phyloP scores from a whole-genome alignment of 2,113 vertebrate species.

The Nipponia nippon region DNA sequence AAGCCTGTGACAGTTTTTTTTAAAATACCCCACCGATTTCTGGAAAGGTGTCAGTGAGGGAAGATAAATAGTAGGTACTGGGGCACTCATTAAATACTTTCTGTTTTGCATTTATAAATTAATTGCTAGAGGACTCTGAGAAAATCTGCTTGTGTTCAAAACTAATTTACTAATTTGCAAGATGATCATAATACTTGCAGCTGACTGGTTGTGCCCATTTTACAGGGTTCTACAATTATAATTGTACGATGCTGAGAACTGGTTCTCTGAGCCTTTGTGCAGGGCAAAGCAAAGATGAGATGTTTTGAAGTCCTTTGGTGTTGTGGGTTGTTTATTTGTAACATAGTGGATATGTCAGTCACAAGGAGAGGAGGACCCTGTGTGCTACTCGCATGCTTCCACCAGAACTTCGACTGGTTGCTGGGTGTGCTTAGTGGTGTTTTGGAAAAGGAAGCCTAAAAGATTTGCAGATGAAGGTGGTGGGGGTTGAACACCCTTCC shows the following conservation, averaged over 20 bases:
- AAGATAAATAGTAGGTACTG: not conserved
- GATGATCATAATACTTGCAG: not conserved
- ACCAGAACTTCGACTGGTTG: rapidly evolving
- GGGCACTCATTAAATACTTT: not conserved
- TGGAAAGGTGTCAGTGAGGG: not conserved
- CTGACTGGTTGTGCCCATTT: not conserved
- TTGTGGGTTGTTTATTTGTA: not conserved
- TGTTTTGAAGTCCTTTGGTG: not conserved
- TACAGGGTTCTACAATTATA: not conserved
- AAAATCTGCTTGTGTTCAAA: not conserved
- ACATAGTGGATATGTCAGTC: not conserved
- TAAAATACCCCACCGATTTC: not conserved
- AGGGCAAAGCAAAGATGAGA: not conserved
- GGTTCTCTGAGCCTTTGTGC: not conserved
- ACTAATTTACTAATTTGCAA: not conserved
- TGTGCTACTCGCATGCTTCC: rapidly evolving
- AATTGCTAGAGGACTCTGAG: not conserved
- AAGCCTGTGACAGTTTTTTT: not conserved
- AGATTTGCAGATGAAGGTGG: not conserved
- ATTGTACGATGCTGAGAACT: not conserved
- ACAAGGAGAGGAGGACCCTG: not conserved
- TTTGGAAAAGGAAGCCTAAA: not conserved
- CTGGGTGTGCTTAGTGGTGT: not conserved
- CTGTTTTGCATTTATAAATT: not conserved
- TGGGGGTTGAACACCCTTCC: not conserved